Percentiles rank a stretch among this genome's conserved stretches.
phyloP scores from a whole-genome alignment of 2,888 invertebrate genomes.

The Campoplex capitator region DNA sequence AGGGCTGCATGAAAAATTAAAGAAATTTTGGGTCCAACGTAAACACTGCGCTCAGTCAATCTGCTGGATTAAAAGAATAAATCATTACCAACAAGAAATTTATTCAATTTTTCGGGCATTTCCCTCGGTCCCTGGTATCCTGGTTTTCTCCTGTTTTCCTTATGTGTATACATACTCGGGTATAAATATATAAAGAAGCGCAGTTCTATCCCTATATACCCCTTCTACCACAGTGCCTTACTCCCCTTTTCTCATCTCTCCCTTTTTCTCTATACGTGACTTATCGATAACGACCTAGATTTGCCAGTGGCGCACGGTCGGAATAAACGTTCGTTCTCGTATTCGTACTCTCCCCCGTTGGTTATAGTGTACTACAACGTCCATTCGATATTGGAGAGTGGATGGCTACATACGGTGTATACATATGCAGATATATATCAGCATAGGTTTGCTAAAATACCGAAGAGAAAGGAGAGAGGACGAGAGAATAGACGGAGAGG shows the following conservation, averaged over 20 bases:
- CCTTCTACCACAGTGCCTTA: conserved; percentile 11
- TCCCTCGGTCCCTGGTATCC: not conserved
- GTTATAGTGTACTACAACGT: conserved; percentile 60
- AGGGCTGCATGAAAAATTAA: not conserved
- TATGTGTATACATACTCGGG: not conserved
- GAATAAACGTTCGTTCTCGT: conserved; percentile 68
- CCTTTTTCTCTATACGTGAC: conserved; percentile 56
- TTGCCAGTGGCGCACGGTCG: conserved; percentile 61
- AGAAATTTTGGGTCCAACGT: not conserved
- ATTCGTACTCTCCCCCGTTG: conserved; percentile 58
- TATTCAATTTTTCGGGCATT: not conserved
- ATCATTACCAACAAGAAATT: not conserved
- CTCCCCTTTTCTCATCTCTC: conserved; percentile 41
- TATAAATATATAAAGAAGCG: not conserved
- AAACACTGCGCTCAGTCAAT: not conserved
- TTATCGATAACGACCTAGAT: conserved; percentile 69
- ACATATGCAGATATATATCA: conserved; percentile 43
- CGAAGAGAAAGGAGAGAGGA: conserved; percentile 34
- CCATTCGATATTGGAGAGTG: conserved; percentile 68
- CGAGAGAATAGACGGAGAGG: conserved; percentile 24
- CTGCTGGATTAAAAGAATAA: not conserved
- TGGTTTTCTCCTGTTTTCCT: not conserved
- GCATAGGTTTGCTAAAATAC: conserved; percentile 50
- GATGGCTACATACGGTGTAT: conserved; percentile 51
- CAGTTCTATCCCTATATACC: conserved; percentile 43